Evolutionary conservation across 1,140 invertebrate genomes (phyloP).

Genomic region (Cotesia typhae): DNA sequence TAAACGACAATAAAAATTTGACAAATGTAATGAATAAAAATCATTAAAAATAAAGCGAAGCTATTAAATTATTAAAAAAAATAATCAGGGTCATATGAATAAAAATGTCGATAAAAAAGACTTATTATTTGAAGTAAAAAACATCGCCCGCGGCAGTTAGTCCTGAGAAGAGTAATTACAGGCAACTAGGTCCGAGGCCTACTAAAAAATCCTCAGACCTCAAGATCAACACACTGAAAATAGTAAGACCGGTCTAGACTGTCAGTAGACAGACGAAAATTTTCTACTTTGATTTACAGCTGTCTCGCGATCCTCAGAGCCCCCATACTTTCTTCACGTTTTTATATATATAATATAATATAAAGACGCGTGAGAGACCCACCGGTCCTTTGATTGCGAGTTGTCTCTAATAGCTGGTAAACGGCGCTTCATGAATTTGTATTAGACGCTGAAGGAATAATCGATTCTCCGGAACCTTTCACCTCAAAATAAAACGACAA

Average conservation of each 20-base stretch:
- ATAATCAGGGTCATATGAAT: too few relatives aligned
- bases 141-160: neutral
- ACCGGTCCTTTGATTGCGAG: conserved; percentile 58
- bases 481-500: too few relatives aligned
- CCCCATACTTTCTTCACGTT: neutral
- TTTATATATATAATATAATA: neutral
- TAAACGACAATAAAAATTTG: too few relatives aligned
- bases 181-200: neutral
- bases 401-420: conserved; percentile 61
- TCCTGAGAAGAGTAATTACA: conserved; percentile 1
- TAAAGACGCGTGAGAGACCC: conserved; percentile 15
- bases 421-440: conserved; percentile 63
- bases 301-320: conserved; percentile 44
- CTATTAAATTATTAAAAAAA: too few relatives aligned
- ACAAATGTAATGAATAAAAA: too few relatives aligned
- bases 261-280: conserved; percentile 49
- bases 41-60: too few relatives aligned
- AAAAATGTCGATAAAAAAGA: too few relatives aligned
- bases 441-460: conserved; percentile 54
- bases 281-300: conserved; percentile 64
- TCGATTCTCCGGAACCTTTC: conserved; percentile 38
- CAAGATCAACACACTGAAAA: conserved; percentile 26
- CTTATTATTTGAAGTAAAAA: too few relatives aligned
- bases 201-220: conserved; percentile 3
- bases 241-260: conserved; percentile 43